A percentile compares a stretch with the other conserved stretches of the same genome.
phyloP scores from a whole-genome alignment of 2,113 vertebrate species.

The Sinocyclocheilus anshuiensis region DNA sequence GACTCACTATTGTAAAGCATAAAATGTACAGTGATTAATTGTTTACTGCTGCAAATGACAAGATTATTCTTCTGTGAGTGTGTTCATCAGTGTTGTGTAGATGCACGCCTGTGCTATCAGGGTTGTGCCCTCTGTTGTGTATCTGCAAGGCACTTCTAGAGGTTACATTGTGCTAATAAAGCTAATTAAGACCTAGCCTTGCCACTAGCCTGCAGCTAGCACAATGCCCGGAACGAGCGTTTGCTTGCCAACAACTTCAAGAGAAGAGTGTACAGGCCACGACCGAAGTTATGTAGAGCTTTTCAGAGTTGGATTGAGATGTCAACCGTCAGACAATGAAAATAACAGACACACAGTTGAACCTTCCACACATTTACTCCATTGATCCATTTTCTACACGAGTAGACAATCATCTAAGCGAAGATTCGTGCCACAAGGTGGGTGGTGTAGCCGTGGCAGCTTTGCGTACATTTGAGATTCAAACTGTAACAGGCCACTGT shows the following conservation, averaged over 20 bases:
- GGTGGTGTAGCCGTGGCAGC: conserved; percentile 11
- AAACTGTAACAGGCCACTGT: conserved; percentile 8
- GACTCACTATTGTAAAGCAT: not conserved
- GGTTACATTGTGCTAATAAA: not conserved
- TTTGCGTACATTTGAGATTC: not conserved
- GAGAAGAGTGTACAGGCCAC: not conserved
- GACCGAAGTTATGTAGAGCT: conserved; percentile 5
- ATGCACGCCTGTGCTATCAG: conserved; percentile 15
- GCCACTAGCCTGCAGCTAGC: not conserved
- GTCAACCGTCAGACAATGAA: not conserved
- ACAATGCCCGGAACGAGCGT: not conserved
- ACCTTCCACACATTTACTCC: not conserved
- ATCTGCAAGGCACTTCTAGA: conserved; percentile 19
- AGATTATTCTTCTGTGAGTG: not conserved
- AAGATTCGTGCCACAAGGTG: conserved; percentile 26
- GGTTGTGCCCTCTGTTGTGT: conserved; percentile 36
- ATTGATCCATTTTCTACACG: conserved; percentile 44
- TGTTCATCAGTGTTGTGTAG: not conserved
- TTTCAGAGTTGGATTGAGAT: conserved; percentile 7
- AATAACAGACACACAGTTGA: conserved; percentile 21
- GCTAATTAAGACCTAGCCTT: conserved; percentile 48
- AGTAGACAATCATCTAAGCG: conserved; percentile 27
- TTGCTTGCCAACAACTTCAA: not conserved
- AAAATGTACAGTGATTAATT: not conserved
- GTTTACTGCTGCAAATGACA: not conserved